phyloP scores from a whole-genome alignment of 2,888 invertebrate genomes.

The Temnothorax ravouxi region DNA sequence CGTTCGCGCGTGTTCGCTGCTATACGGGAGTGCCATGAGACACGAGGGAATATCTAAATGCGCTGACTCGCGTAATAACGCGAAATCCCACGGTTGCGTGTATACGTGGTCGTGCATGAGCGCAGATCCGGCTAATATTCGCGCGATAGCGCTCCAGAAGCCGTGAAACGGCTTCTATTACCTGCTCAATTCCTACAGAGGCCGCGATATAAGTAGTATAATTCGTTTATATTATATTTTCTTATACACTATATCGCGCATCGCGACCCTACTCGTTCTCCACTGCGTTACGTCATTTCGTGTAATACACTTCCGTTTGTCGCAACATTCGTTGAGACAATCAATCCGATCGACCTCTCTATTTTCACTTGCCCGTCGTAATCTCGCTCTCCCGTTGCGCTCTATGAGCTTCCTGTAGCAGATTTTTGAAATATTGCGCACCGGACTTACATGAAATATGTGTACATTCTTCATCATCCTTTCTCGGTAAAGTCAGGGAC shows the following conservation, averaged over 20 bases:
- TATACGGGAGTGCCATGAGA: conserved; percentile 46
- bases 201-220: conserved; percentile 15
- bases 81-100: conserved; percentile 68
- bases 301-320: neutral
- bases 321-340: neutral
- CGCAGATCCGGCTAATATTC: conserved; percentile 41
- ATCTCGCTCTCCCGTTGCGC: neutral
- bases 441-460: conserved; percentile 60
- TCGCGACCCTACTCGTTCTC: neutral
- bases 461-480: conserved; percentile 57
- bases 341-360: neutral
- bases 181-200: neutral
- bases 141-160: conserved; percentile 37
- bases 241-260: neutral
- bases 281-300: conserved; percentile 3
- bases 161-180: conserved; percentile 41
- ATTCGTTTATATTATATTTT: conserved; percentile 12
- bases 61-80: conserved; percentile 67
- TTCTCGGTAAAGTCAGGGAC: conserved; percentile 44
- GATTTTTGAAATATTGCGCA: conserved; percentile 64
- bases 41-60: conserved; percentile 66
- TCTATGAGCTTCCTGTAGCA: conserved; percentile 20
- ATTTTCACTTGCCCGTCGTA: neutral
- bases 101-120: conserved; percentile 37
- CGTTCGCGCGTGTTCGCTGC: conserved; percentile 1